Conservation (phyloP, 2,888 invertebrate genomes). For the Formica aserva region DNA sequence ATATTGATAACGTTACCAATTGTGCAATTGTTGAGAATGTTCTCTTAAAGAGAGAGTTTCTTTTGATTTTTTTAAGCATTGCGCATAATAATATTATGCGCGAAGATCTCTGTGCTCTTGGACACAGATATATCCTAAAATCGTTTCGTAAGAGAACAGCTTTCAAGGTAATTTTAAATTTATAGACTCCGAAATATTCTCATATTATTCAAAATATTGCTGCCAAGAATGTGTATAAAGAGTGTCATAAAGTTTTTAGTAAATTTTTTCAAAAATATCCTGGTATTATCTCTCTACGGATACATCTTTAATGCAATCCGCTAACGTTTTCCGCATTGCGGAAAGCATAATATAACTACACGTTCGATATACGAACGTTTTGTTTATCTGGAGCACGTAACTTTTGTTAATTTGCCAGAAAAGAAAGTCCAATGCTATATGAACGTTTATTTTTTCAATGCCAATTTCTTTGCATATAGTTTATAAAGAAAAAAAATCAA, state of each 20-base stretch:
- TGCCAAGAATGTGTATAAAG: slow-evolving; percentile 17
- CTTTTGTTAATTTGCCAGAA: slow-evolving; percentile 23
- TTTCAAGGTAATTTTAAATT: slow-evolving; percentile 30
- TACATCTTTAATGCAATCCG: slow-evolving; percentile 8
- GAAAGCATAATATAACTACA: slow-evolving; percentile 34
- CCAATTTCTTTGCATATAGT: background rate
- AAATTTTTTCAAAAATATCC: background rate
- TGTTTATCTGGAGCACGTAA: slow-evolving; percentile 6
- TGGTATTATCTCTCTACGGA: no score
- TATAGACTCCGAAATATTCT: slow-evolving; percentile 20
- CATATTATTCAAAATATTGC: slow-evolving; percentile 38
- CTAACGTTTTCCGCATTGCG: slow-evolving; percentile 35
- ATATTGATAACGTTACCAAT: background rate
- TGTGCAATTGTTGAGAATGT: background rate
- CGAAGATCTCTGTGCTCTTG: background rate
- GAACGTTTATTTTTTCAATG: background rate
- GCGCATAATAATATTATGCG: background rate
- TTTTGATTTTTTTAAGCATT: background rate
- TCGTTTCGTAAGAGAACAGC: slow-evolving; percentile 12
- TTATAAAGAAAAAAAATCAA: background rate
- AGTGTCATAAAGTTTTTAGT: background rate
- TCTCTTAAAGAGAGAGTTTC: background rate
- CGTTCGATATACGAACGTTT: background rate
- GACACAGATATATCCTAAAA: background rate
- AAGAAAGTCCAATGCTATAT: background rate